These are phyloP conservation scores for Peromyscus attwateri DNA, from an alignment of 2,797 vertebrate genomes.

Conservation along the genomic window DNA sequence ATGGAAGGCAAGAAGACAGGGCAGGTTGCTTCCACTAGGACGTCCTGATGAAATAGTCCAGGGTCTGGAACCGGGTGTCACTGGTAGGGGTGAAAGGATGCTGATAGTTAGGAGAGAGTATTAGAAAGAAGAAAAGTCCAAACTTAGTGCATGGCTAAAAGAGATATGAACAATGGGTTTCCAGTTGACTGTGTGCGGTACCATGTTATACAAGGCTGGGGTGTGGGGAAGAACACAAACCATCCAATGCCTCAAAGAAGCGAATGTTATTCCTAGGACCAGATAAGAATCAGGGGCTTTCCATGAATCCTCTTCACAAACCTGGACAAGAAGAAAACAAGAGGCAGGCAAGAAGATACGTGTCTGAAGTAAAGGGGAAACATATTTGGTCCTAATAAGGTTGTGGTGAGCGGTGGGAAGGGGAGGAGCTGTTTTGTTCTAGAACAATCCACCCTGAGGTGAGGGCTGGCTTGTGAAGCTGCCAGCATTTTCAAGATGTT, in stretches of 20 bases:
- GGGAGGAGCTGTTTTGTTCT: conserved; percentile 55
- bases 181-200: neutral
- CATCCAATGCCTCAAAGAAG: neutral
- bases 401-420: neutral
- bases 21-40: neutral
- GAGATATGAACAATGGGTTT: neutral
- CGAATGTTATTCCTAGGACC: neutral
- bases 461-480: conserved; percentile 54
- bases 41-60: neutral
- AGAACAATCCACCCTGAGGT: conserved; percentile 54
- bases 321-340: conserved; percentile 73
- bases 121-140: neutral
- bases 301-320: conserved; percentile 57
- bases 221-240: neutral
- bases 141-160: neutral
- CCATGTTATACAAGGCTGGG: fast-evolving
- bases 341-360: conserved; percentile 69
- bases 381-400: conserved; percentile 58
- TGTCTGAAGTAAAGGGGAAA: conserved; percentile 66
- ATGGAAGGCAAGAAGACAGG: neutral
- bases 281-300: neutral
- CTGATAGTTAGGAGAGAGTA: neutral
- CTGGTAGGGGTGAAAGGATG: neutral
- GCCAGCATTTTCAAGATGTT: conserved; percentile 58
- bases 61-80: neutral